Conservation (phyloP, 2,888 invertebrate species). For the Bhutanitis thaidina region DNA sequence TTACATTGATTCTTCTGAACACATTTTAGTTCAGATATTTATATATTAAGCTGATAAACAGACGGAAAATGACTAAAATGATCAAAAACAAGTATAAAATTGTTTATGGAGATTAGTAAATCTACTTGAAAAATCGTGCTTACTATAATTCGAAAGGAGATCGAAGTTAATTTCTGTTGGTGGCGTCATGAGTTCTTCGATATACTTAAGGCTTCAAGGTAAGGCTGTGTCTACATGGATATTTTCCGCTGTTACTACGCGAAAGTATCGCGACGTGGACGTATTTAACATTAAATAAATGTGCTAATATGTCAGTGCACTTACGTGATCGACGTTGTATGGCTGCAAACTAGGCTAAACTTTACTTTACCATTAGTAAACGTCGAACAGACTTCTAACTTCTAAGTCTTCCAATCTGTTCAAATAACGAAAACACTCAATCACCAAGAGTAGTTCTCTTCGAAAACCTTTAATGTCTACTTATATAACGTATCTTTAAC, state of each 20-base stretch:
- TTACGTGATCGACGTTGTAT: slow-evolving; percentile 9
- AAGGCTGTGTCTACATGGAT: not conserved
- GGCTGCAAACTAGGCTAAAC: slow-evolving; percentile 16
- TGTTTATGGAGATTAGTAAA: too few relatives aligned
- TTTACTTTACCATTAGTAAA: not conserved
- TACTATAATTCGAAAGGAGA: too few relatives aligned
- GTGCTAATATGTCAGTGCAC: not conserved
- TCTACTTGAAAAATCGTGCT: too few relatives aligned
- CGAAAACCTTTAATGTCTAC: too few relatives aligned
- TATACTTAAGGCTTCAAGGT: not conserved
- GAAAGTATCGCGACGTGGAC: not conserved
- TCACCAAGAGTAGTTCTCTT: not conserved
- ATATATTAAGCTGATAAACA: too few relatives aligned
- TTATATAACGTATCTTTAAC: too few relatives aligned
- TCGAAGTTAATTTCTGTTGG: too few relatives aligned
- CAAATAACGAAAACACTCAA: not conserved
- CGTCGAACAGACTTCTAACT: slow-evolving; percentile 8
- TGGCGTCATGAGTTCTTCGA: too few relatives aligned
- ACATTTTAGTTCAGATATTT: too few relatives aligned
- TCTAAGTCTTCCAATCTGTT: slow-evolving; percentile 14
- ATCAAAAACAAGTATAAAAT: too few relatives aligned
- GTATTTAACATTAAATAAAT: not conserved
- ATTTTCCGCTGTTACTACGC: not conserved
- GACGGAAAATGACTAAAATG: too few relatives aligned
- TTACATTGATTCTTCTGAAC: too few relatives aligned